Conservation (phyloP, 2,797 vertebrate species). For the Gastrophryne carolinensis region DNA sequence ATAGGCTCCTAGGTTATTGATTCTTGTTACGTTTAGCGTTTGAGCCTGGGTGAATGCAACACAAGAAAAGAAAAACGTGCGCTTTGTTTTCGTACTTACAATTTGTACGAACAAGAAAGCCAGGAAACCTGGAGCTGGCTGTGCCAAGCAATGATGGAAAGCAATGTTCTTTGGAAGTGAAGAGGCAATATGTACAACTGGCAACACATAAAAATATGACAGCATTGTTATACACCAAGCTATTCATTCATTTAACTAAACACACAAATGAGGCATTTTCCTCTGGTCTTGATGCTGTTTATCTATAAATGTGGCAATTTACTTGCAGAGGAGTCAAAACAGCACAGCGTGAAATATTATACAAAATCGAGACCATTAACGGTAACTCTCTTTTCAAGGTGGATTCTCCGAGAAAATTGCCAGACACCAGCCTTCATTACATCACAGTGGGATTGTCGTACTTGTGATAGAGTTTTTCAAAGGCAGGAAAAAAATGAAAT, state of each 20-base stretch:
- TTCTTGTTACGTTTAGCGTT: conserved; percentile 29
- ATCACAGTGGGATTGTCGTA: conserved; percentile 15
- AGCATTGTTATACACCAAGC: conserved; percentile 18
- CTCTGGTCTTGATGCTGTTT: conserved; percentile 22
- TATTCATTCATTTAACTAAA: conserved; percentile 38
- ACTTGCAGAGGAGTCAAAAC: conserved; percentile 35
- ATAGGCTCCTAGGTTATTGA: conserved; percentile 19
- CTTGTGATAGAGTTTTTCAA: not conserved
- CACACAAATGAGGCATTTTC: conserved; percentile 34
- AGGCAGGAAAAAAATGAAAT: not conserved
- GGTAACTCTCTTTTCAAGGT: conserved; percentile 21
- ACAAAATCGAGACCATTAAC: conserved; percentile 41
- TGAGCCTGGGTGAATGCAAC: conserved; percentile 1
- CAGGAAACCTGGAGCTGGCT: not conserved
- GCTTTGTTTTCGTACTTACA: not conserved
- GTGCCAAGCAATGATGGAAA: not conserved
- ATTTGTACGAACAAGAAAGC: not conserved
- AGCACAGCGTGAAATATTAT: conserved; percentile 46
- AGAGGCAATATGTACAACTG: not conserved
- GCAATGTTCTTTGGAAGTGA: not conserved
- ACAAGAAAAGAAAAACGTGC: not conserved
- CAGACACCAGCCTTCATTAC: conserved; percentile 1
- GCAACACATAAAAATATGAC: not conserved
- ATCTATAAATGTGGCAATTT: conserved; percentile 32
- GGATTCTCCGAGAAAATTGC: conserved; percentile 31